Evolutionary conservation across 1,140 invertebrate genomes (phyloP).

Genomic region (Atta texana): DNA sequence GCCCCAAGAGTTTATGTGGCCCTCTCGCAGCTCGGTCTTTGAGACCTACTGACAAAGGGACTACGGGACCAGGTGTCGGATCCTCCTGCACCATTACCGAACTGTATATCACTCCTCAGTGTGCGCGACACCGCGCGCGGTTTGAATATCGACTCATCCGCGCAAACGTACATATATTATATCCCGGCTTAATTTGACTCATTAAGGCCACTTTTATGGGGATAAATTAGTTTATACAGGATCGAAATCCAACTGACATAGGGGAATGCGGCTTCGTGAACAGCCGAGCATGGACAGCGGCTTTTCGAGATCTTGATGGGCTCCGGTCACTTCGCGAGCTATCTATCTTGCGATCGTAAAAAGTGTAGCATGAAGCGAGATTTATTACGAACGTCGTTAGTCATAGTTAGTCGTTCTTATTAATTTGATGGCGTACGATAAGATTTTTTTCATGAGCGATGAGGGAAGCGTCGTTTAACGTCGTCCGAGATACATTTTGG

Average conservation of each 20-base stretch:
- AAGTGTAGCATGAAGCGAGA: slow-evolving; percentile 38
- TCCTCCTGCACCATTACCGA: slow-evolving; percentile 80
- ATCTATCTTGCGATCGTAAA: slow-evolving; percentile 24
- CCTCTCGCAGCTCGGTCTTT: slow-evolving; percentile 70
- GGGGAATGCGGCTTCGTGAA: slow-evolving; percentile 10
- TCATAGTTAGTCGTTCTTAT: slow-evolving; percentile 49
- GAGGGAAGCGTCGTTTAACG: slow-evolving; percentile 35
- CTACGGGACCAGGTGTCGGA: slow-evolving; percentile 81
- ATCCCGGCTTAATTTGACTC: slow-evolving; percentile 63
- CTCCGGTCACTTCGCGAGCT: neutral
- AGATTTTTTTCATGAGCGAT: neutral
- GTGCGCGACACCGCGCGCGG: slow-evolving; percentile 71
- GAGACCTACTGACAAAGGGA: slow-evolving; percentile 72
- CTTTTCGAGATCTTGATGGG: slow-evolving; percentile 45
- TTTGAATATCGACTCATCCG: slow-evolving; percentile 72
- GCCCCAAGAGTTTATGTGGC: slow-evolving; percentile 77
- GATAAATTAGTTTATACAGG: slow-evolving; percentile 79
- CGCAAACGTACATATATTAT: slow-evolving; percentile 7
- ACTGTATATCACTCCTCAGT: slow-evolving; percentile 82
- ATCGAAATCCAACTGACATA: slow-evolving; percentile 34
- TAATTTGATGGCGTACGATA: slow-evolving; percentile 30
- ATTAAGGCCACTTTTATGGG: slow-evolving; percentile 77
- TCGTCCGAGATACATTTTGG: slow-evolving; percentile 58
- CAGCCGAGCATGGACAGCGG: neutral
- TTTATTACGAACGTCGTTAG: slow-evolving; percentile 49